Percentiles rank a stretch among this genome's conserved stretches.
Conservation (phyloP, 2,113 vertebrate species). For the Enhydra lutris region DNA sequence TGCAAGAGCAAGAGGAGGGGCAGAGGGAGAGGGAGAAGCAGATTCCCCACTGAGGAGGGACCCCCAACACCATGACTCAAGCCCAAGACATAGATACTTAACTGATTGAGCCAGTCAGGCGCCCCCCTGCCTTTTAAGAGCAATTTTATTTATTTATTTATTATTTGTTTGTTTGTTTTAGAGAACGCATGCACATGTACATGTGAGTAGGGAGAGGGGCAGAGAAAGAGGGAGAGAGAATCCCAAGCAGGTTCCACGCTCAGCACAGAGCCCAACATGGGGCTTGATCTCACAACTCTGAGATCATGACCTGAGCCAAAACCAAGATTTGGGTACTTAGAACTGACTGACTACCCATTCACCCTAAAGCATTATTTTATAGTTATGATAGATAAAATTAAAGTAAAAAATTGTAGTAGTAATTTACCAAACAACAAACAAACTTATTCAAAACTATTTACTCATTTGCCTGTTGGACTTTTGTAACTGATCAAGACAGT, state of each 20-base stretch:
- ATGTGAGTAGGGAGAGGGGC: not conserved
- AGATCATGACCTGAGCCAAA: not conserved
- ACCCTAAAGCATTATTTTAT: not conserved
- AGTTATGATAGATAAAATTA: not conserved
- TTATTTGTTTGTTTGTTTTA: not conserved
- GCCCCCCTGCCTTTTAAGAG: not conserved
- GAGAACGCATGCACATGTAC: not conserved
- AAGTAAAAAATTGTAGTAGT: not conserved
- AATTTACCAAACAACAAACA: not conserved
- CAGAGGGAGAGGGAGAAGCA: no score
- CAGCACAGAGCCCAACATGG: not conserved
- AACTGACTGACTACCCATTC: not conserved
- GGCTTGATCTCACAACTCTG: not conserved
- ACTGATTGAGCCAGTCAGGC: no score
- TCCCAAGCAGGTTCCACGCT: not conserved
- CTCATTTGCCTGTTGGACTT: not conserved
- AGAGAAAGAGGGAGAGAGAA: not conserved
- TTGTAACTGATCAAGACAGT: slow-evolving; percentile 39
- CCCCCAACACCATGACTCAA: no score
- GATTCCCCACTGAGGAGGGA: no score
- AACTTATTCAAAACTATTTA: not conserved
- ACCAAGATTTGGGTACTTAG: not conserved
- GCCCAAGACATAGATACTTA: no score
- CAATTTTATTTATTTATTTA: no score
- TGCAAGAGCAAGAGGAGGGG: no score